Evolutionary conservation across 2,797 vertebrate genomes (phyloP), one percentile per base, ranked within the genome.

Genomic region (Cygnus olor): DNA sequence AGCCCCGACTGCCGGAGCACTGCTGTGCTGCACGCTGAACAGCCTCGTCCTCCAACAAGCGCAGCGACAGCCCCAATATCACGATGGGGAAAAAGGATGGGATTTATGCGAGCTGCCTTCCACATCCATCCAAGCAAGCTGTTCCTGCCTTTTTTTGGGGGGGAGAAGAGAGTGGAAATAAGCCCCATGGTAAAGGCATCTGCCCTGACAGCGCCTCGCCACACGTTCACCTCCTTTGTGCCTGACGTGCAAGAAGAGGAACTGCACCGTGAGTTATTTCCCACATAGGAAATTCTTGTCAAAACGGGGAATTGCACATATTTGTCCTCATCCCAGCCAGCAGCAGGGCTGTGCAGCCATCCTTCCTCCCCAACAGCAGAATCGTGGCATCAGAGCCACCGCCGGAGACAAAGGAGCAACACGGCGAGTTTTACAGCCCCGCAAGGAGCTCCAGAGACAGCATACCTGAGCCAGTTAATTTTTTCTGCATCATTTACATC

Each of bases 41-140:
- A 65, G 8, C 12, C 11, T 30, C 4, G 0, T 32, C 83, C 63
- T n/a, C 47, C 57, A 28, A 56, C 14, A 6, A 80, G 34, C 80
- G 44, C 34, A 56, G 54, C 18, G 8, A 42, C 25, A 58, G 14
- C 38, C 32, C 47, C 32, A 22, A 0, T 2, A 27, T 3, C 7
- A 1, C 25, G 1, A 4, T 1, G 4, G 28, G 9, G 14, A 32
- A 30, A 0, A 30, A 38, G 69, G 27, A 42, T 2, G 8, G 28
- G 16, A n/a, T 74, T 79, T 30, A 0, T 1, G 2, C 0, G 7
- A n/a, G 10, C 6, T 0, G 0, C 34, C 15, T 45, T 36, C 18
- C 36, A 21, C 51, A 65, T 6, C 17, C 70, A 47, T 7, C 27
- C 5, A 17, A 61, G 19, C 19, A 53, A 66, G 13, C 21, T 24